phyloP scores from a whole-genome alignment of 2,797 vertebrate genomes.

The Amblyopsis hoosieri region DNA sequence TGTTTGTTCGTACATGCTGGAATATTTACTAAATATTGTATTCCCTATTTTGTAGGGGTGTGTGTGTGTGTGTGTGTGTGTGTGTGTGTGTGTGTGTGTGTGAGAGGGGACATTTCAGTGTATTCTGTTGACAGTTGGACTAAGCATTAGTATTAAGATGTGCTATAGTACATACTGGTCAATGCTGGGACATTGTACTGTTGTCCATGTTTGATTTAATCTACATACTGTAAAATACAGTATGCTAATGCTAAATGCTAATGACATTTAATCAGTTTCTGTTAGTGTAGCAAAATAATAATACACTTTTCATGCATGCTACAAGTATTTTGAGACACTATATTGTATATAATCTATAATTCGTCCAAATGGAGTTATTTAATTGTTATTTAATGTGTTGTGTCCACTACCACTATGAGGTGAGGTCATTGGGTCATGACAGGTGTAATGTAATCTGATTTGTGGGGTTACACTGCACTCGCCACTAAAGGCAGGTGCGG shows the following conservation, averaged over 20 bases:
- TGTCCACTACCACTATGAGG: conserved; percentile 23
- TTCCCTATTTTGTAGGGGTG: too few species aligned
- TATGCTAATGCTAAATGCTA: too few species aligned
- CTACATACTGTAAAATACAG: too few species aligned
- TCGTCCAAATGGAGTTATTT: conserved; percentile 1
- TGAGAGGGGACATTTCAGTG: background rate
- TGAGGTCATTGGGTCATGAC: conserved; percentile 4
- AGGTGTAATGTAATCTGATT: conserved; percentile 7
- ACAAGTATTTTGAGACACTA: conserved; percentile 12
- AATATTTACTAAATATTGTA: too few species aligned
- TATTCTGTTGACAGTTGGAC: background rate
- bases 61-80: background rate
- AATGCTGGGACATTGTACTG: background rate
- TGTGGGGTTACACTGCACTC: background rate
- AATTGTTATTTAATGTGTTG: conserved; percentile 33
- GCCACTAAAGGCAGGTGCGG: background rate
- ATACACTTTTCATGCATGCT: conserved; percentile 5
- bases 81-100: background rate
- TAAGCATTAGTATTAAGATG: too few species aligned
- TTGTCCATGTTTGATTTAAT: background rate
- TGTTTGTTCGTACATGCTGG: background rate
- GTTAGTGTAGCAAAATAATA: too few species aligned
- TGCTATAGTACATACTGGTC: too few species aligned
- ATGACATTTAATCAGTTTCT: too few species aligned
- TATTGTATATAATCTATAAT: conserved; percentile 15